Evolutionary conservation across 1,140 invertebrate genomes (phyloP).

Genomic region (Oncopodura yosiiana): DNA sequence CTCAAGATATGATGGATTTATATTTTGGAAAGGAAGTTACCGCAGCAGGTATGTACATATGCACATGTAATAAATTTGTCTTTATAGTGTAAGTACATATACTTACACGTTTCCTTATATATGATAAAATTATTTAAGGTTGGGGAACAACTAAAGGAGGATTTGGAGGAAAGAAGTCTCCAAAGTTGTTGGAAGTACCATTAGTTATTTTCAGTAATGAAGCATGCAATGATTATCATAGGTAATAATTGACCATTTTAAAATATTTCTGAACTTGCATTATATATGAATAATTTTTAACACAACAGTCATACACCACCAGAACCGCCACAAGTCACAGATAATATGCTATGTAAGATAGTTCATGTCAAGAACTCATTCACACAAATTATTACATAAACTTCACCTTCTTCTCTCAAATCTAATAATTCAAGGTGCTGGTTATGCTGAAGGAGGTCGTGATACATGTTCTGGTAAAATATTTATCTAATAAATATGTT

Average conservation of each 20-base stretch:
- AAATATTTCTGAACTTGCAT: neutral
- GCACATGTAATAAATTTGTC: no score
- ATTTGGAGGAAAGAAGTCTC: slow-evolving; percentile 21
- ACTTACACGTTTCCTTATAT: no score
- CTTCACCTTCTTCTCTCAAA: no score
- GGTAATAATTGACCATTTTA: neutral
- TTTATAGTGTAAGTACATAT: no score
- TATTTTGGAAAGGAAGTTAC: slow-evolving; percentile 30
- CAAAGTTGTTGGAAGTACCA: slow-evolving; percentile 27
- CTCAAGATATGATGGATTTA: neutral
- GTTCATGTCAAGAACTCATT: no score
- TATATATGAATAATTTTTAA: no score
- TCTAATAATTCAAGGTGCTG: no score
- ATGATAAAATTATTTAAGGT: no score
- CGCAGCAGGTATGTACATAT: no score
- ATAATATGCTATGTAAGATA: slow-evolving; percentile 35
- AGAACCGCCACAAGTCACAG: slow-evolving; percentile 29
- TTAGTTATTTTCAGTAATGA: slow-evolving; percentile 25
- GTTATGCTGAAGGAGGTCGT: slow-evolving; percentile 30
- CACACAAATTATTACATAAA: no score
- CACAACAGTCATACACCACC: slow-evolving; percentile 14
- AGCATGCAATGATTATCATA: slow-evolving; percentile 29
- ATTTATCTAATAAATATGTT: no score
- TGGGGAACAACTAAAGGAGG: slow-evolving; percentile 32
- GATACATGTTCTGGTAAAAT: slow-evolving; percentile 26